A percentile compares a stretch with the other conserved stretches of the same genome.
These are phyloP conservation scores for Torymus auratus DNA, from an alignment of 2,888 invertebrate species.

Conservation along the genomic window DNA sequence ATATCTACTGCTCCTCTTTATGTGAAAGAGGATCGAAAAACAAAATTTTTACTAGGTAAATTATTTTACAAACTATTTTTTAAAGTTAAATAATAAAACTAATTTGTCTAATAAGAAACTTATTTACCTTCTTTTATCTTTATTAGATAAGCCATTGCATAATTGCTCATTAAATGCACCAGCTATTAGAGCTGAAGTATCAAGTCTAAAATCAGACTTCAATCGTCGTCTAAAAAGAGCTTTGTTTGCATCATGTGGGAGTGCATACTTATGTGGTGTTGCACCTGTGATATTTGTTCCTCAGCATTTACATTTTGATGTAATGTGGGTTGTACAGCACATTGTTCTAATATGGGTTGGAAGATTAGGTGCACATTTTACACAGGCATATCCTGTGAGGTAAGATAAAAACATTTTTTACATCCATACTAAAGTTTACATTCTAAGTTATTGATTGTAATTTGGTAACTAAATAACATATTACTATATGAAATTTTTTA, in stretches of 20 bases:
- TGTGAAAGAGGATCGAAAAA: constrained; percentile 74
- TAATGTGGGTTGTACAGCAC: constrained; percentile 90
- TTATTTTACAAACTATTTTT: not conserved
- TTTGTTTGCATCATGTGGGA: constrained; percentile 77
- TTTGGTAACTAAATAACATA: too few relatives aligned
- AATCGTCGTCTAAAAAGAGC: constrained; percentile 93
- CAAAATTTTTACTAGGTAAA: constrained; percentile 71
- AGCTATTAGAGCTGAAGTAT: constrained; percentile 90
- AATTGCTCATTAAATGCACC: constrained; percentile 86
- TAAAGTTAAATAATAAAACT: not conserved
- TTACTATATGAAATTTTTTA: too few relatives aligned
- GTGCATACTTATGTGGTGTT: constrained; percentile 72
- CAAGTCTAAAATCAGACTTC: constrained; percentile 90
- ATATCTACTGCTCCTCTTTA: constrained; percentile 74
- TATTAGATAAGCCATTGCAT: constrained; percentile 82
- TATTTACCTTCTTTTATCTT: constrained; percentile 56
- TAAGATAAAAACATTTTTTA: constrained; percentile 62
- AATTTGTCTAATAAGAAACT: not conserved
- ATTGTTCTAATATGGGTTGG: constrained; percentile 90
- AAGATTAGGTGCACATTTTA: constrained; percentile 81
- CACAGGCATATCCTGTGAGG: constrained; percentile 80
- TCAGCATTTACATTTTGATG: constrained; percentile 85
- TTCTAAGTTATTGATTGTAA: too few relatives aligned
- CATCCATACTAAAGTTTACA: too few relatives aligned
- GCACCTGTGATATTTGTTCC: constrained; percentile 74